Percentiles rank a stretch among this genome's conserved stretches.
Conservation (phyloP, 2,888 invertebrate genomes). For the Agonopterix alstromeriana region DNA sequence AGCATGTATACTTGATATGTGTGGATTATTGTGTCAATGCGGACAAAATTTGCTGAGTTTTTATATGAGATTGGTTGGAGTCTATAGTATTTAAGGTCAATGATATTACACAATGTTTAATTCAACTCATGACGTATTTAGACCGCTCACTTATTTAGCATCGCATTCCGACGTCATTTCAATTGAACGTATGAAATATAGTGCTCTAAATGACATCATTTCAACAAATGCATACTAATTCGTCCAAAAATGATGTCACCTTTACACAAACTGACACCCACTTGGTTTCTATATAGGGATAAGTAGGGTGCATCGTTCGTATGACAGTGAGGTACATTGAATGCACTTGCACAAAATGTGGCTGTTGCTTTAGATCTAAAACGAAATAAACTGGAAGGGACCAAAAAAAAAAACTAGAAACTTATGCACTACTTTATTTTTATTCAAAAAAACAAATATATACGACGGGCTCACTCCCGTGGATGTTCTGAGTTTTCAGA, state of each 20-base stretch:
- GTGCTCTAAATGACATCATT: conserved; percentile 2
- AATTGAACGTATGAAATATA: conserved; percentile 1
- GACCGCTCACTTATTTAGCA: no score
- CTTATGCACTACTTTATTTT: no score
- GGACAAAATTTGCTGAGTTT: no score
- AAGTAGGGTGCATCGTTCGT: background rate
- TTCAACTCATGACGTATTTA: no score
- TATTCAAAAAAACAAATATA: no score
- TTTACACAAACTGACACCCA: conserved; percentile 28
- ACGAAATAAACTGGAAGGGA: conserved; percentile 22
- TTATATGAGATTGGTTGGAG: no score
- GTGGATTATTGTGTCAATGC: no score
- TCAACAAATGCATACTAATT: conserved; percentile 4
- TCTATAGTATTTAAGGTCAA: no score
- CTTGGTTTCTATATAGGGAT: conserved; percentile 8
- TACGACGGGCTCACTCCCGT: no score
- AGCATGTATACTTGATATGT: no score
- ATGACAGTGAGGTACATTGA: conserved; percentile 31
- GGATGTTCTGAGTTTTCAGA: no score
- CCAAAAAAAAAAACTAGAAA: background rate
- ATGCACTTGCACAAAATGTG: conserved; percentile 44
- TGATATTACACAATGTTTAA: no score
- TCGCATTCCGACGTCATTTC: conserved; percentile 2
- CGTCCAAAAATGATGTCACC: conserved; percentile 40
- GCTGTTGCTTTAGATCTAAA: conserved; percentile 5